A percentile compares a stretch with the other conserved stretches of the same genome.
These are phyloP conservation scores for Adelognathus sp. DNA, from an alignment of 2,888 invertebrate genomes.

Conservation along the genomic window DNA sequence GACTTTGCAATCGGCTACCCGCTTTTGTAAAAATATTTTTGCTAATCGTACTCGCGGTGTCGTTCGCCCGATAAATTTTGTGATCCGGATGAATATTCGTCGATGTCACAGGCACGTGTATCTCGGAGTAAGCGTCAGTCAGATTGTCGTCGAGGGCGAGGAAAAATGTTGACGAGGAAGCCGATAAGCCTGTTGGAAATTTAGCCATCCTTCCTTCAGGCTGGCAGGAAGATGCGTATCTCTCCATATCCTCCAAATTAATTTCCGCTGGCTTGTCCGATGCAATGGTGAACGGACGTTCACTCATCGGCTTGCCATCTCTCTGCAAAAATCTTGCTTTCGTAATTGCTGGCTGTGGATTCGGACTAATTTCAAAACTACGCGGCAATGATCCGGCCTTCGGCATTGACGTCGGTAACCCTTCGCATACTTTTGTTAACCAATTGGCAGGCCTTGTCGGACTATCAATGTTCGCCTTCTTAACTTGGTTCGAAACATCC, in stretches of 20 bases:
- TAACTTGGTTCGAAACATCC: conserved; percentile 71
- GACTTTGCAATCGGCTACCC: conserved; percentile 75
- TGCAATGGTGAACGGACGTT: conserved; percentile 88
- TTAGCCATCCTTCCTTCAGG: conserved; percentile 77
- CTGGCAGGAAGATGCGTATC: conserved; percentile 80
- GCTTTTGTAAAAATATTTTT: conserved; percentile 80
- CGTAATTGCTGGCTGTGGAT: conserved; percentile 81
- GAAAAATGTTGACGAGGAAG: conserved; percentile 83
- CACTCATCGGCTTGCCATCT: conserved; percentile 85
- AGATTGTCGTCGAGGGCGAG: conserved; percentile 82
- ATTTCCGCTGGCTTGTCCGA: conserved; percentile 87
- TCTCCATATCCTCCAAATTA: conserved; percentile 86
- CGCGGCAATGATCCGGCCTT: conserved; percentile 91
- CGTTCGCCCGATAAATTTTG: conserved; percentile 87
- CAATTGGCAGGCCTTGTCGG: conserved; percentile 88
- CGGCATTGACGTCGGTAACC: conserved; percentile 86
- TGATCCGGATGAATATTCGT: conserved; percentile 88
- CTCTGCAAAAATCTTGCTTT: conserved; percentile 82
- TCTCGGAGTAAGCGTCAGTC: conserved; percentile 81
- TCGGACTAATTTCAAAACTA: conserved; percentile 87
- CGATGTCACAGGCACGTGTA: conserved; percentile 76
- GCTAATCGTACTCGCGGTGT: conserved; percentile 66
- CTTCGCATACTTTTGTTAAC: conserved; percentile 87
- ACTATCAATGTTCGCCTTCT: conserved; percentile 74
- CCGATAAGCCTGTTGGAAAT: conserved; percentile 77